A percentile compares a stretch with the other conserved stretches of the same genome.
Evolutionary conservation across 2,797 vertebrate species (phyloP).

Genomic region (Otus scops): DNA sequence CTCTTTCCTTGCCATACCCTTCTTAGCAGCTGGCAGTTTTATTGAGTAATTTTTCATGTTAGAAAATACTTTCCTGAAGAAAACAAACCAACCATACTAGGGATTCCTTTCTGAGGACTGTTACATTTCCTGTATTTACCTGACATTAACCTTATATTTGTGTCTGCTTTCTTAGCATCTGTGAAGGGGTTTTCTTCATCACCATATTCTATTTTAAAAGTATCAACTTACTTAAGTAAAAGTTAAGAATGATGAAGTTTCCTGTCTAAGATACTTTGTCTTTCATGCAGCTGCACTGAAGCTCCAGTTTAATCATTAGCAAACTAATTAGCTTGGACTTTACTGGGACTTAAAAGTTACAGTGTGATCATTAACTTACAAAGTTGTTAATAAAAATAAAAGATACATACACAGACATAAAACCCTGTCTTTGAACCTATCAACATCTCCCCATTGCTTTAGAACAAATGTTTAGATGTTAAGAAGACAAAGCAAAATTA

Average conservation of each 20-base stretch:
- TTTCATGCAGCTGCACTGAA: neutral
- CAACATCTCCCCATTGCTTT: neutral
- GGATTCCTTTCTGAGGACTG: neutral
- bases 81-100: neutral
- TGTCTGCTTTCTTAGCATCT: neutral
- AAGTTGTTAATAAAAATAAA: neutral
- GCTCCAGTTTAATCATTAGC: neutral
- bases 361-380: neutral
- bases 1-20: neutral
- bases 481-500: neutral
- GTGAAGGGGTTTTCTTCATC: neutral
- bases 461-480: neutral
- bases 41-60: neutral
- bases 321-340: neutral
- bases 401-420: neutral
- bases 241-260: neutral
- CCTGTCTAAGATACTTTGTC: neutral
- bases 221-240: neutral
- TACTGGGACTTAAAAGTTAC: neutral
- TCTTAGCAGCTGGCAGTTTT: neutral
- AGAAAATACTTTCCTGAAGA: neutral
- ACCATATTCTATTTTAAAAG: neutral
- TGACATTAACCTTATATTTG: neutral
- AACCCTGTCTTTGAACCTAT: neutral
- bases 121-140: neutral